A percentile compares a stretch with the other conserved stretches of the same genome.
Evolutionary conservation across 2,888 invertebrate genomes (phyloP).

Genomic region (Nematopogon swammerdamellus): DNA sequence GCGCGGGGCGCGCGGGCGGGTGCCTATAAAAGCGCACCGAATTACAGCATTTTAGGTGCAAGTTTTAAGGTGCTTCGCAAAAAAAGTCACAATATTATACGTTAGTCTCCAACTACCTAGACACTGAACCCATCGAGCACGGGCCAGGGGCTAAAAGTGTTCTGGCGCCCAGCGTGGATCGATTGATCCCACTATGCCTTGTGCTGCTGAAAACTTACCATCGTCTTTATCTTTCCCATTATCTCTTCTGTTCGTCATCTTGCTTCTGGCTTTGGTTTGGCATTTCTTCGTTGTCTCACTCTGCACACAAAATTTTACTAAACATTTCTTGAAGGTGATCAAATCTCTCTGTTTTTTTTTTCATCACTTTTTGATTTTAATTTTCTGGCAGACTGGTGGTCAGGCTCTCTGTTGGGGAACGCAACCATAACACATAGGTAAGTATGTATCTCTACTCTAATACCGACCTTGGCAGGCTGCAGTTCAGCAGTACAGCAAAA

Average conservation of each 20-base stretch:
- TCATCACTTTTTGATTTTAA: slow-evolving; percentile 25
- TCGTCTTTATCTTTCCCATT: slow-evolving; percentile 19
- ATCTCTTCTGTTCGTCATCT: slow-evolving; percentile 18
- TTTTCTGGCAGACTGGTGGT: slow-evolving; percentile 23
- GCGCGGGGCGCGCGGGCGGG: too few relatives aligned
- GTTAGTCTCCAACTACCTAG: too few relatives aligned
- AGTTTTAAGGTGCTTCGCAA: too few relatives aligned
- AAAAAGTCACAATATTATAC: too few relatives aligned
- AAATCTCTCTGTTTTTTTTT: slow-evolving; percentile 29
- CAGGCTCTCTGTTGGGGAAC: slow-evolving; percentile 43
- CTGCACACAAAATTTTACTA: slow-evolving; percentile 39
- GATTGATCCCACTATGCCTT: too few relatives aligned
- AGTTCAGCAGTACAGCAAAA: not conserved
- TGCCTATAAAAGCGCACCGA: too few relatives aligned
- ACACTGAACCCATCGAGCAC: too few relatives aligned
- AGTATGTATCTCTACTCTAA: slow-evolving; percentile 3
- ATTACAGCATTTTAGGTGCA: too few relatives aligned
- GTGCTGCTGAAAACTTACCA: slow-evolving; percentile 14
- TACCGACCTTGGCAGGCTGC: not conserved
- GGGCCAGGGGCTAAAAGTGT: too few relatives aligned
- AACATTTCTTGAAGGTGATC: slow-evolving; percentile 7
- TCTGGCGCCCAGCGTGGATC: too few relatives aligned
- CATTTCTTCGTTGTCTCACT: slow-evolving; percentile 23
- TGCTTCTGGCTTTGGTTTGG: slow-evolving; percentile 12
- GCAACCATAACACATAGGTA: slow-evolving; percentile 21